Conservation (phyloP, 1,140 invertebrate genomes). For the Calephelis nemesis region DNA sequence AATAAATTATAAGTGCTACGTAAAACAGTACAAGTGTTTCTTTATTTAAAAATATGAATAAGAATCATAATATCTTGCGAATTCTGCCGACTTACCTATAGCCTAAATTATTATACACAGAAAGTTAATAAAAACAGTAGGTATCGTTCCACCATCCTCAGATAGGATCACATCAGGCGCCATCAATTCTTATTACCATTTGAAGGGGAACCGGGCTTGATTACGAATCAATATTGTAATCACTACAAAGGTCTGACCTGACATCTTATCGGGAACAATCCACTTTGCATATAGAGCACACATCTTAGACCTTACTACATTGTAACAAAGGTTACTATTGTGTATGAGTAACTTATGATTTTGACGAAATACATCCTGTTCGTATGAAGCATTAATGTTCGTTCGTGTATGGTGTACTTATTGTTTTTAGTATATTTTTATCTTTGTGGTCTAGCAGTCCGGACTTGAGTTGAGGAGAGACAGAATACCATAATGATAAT, state of each 20-base stretch:
- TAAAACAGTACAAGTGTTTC: no score
- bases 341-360: neutral
- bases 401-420: neutral
- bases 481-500: no score
- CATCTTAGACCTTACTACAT: conserved; percentile 29
- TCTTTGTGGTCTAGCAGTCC: neutral
- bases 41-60: no score
- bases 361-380: conserved; percentile 14
- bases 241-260: conserved; percentile 62
- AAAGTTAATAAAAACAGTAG: no score
- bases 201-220: conserved; percentile 46
- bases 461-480: neutral
- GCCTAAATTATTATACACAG: no score
- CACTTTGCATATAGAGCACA: conserved; percentile 8
- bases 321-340: conserved; percentile 25
- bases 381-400: neutral
- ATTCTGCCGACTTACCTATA: no score
- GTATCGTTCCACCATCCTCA: conserved; percentile 6
- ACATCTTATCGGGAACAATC: conserved; percentile 56
- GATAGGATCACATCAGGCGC: conserved; percentile 56
- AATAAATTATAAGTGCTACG: no score
- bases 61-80: no score
- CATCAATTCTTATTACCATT: conserved; percentile 58
- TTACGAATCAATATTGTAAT: conserved; percentile 60
- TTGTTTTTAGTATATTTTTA: neutral